phyloP scores from a whole-genome alignment of 2,113 vertebrate species.

The Syngnathus typhle region DNA sequence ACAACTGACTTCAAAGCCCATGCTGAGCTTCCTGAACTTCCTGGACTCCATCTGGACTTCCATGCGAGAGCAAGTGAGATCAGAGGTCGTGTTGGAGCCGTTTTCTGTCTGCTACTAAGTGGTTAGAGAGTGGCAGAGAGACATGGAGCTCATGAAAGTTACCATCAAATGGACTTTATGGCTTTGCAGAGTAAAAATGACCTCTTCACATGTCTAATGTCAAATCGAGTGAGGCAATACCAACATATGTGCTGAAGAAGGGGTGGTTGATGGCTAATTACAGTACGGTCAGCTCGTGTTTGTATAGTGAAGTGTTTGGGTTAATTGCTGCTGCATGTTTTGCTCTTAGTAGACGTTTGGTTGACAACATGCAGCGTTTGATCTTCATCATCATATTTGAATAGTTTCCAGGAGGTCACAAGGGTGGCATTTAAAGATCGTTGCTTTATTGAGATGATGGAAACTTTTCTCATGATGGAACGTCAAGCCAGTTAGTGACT shows the following conservation, averaged over 20 bases:
- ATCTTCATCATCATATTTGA: neutral
- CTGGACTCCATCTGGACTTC: constrained; percentile 47
- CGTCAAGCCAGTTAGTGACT: neutral
- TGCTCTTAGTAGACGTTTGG: neutral
- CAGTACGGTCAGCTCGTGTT: constrained; percentile 32
- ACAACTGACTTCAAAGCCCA: constrained; percentile 51
- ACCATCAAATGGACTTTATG: constrained; percentile 57
- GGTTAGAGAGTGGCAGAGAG: constrained; percentile 58
- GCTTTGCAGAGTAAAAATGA: constrained; percentile 50
- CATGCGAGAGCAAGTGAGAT: constrained; percentile 42
- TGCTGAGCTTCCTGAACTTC: constrained; percentile 40
- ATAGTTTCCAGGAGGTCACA: too few relatives aligned
- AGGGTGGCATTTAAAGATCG: neutral
- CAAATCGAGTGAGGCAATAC: constrained; percentile 19
- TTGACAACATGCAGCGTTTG: neutral
- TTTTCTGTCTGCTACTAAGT: constrained; percentile 40
- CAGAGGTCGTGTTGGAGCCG: constrained; percentile 46
- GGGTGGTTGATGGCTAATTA: constrained; percentile 11
- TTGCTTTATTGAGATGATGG: neutral
- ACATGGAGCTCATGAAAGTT: constrained; percentile 52
- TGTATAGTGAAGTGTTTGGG: constrained; percentile 17
- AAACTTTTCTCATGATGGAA: neutral
- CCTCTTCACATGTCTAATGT: constrained; percentile 34
- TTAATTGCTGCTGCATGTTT: constrained; percentile 11
- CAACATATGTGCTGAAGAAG: neutral